Percentiles rank a stretch among this genome's conserved stretches.
Evolutionary conservation across 2,113 vertebrate genomes (phyloP).

Genomic region (Rostratula benghalensis): DNA sequence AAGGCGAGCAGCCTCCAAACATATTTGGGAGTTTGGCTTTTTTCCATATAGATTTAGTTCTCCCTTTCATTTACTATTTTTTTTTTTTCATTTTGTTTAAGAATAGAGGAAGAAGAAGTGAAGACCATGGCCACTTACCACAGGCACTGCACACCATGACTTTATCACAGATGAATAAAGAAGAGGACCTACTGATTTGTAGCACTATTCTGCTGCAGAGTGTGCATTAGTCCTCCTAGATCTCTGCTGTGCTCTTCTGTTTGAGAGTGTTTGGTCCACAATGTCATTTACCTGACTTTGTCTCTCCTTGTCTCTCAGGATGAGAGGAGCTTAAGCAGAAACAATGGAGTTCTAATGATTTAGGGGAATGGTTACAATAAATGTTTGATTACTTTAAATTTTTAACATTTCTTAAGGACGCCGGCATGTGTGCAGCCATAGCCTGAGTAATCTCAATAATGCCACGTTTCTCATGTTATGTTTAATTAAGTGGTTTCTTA

Average conservation of each 20-base stretch:
- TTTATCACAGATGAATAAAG: neutral
- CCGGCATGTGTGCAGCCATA: neutral
- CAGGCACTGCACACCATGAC: neutral
- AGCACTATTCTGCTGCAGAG: neutral
- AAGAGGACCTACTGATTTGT: fast-evolving
- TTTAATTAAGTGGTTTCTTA: constrained; percentile 12
- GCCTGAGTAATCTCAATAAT: neutral
- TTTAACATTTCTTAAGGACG: neutral
- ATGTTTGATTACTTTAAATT: neutral
- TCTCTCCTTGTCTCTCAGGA: neutral
- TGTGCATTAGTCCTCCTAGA: neutral
- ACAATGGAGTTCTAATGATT: neutral
- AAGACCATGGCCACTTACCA: neutral
- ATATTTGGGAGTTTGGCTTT: neutral
- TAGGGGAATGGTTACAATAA: neutral
- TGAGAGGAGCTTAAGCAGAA: neutral
- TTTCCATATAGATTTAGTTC: neutral
- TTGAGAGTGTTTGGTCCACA: neutral
- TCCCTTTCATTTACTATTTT: neutral
- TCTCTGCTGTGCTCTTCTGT: neutral
- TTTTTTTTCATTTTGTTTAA: neutral
- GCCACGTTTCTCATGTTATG: neutral
- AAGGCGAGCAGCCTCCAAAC: neutral
- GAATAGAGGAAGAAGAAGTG: neutral
- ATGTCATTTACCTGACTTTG: neutral